phyloP scores from a whole-genome alignment of 2,113 vertebrate genomes.

The Rhizomys pruinosus region DNA sequence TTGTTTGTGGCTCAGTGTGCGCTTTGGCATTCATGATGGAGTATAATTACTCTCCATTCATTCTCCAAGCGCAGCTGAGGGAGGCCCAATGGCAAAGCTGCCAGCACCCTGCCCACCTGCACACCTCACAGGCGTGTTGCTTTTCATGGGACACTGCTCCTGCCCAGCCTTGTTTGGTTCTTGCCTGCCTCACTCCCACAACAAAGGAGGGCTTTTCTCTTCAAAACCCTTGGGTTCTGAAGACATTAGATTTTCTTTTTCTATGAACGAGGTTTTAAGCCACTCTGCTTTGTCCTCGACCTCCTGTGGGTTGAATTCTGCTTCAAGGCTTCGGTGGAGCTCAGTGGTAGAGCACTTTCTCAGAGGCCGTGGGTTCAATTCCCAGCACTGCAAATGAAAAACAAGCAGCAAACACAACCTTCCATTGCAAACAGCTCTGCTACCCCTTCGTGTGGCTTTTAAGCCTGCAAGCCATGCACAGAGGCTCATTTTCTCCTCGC shows the following conservation, averaged over 20 bases:
- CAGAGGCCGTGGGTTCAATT: not conserved
- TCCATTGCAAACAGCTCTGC: not conserved
- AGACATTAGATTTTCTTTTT: not conserved
- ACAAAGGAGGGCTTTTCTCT: not conserved
- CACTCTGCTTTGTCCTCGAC: not conserved
- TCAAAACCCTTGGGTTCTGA: not conserved
- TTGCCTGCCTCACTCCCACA: not conserved
- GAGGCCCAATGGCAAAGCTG: not conserved
- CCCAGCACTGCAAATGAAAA: not conserved
- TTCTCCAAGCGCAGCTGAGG: not conserved
- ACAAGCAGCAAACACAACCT: not conserved
- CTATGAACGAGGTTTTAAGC: not conserved
- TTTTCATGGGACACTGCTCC: not conserved
- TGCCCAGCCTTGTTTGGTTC: not conserved
- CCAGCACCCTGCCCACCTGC: rapidly evolving
- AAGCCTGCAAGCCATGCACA: not conserved
- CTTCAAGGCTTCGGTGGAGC: not conserved
- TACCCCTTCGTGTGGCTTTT: not conserved
- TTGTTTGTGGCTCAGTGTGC: not conserved
- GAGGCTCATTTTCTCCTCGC: not conserved
- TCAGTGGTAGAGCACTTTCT: not conserved
- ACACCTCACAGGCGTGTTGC: rapidly evolving
- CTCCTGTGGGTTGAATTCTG: not conserved
- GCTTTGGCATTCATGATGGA: not conserved
- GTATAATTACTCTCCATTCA: not conserved